Base-by-base conservation (phyloP, 2,113 vertebrate species). In the Brienomyrus brachyistius region DNA sequence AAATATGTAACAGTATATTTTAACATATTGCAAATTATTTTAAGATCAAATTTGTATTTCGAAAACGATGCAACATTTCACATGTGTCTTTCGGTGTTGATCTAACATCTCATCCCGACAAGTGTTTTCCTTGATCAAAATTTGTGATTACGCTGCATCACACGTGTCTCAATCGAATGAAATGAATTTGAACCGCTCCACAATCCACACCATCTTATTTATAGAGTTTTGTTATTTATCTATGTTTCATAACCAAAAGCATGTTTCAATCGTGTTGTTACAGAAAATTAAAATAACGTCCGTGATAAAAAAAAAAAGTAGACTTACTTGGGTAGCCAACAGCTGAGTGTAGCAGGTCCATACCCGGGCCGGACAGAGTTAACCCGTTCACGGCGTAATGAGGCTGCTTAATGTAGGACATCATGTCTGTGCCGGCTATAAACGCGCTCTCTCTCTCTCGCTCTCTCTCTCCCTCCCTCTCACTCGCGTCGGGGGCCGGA, bases 391-490 rank as follows among this genome's bases (percentile, higher is more conserved):
- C 96, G 43, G 96, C 94, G 93, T 97, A 97, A 95, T 97, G 97
- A 86, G 97, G 96, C 92, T 97, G 97, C 93, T 97, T 97, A 93
- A 97, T 96, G 94, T 97, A 97, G 93, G 97, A 97, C 97, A 97
- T 97, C 97, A 97, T 97, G 93, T 95, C 95, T 96, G 92, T 93
- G 93, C 91, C 91, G 94, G 92, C 94, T 95, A 95, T 96, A 95
- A 95, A 94, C 94, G 92, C 92, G 94, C 91, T 92, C 94, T 94
- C 94, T 93, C 93, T 88, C 94, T 94, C 93, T 91, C 19, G 77
- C 50, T 86, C 35, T 89, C 70, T 86, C 89, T 89, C 43, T 3
- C 88, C 6, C 52, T 54, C 52, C 6, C 17, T 54, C 52, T 56
- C 54, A 45, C 86, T 77, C 31, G 23, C 47, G 66, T 23, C 74